A percentile compares a stretch with the other conserved stretches of the same genome.
Conservation (phyloP, 1,140 invertebrate species). For the Carcinoscorpius rotundicauda region DNA sequence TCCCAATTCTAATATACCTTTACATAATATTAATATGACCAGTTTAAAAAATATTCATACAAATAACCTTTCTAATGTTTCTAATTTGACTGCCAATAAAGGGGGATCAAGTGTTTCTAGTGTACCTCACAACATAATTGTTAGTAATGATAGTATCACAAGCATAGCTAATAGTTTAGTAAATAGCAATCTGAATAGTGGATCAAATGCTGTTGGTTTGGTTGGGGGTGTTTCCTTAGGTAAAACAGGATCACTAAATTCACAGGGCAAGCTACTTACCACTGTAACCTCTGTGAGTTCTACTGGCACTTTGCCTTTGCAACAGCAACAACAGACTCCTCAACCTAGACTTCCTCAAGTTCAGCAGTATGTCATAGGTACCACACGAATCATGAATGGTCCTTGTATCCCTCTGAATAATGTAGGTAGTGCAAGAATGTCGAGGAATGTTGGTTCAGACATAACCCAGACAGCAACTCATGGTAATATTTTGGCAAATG, state of each 20-base stretch:
- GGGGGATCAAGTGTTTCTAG: neutral
- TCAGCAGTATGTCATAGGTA: neutral
- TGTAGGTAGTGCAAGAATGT: no score
- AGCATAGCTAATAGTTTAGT: no score
- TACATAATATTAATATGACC: neutral
- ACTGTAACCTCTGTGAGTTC: neutral
- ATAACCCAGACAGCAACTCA: no score
- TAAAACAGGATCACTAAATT: no score
- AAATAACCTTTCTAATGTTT: neutral
- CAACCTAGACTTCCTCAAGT: neutral
- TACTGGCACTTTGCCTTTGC: neutral
- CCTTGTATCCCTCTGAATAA: neutral
- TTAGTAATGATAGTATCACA: no score
- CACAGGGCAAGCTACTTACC: no score
- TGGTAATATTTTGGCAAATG: no score
- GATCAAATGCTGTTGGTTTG: no score
- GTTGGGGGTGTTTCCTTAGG: no score
- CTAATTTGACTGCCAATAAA: neutral
- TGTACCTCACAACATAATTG: neutral
- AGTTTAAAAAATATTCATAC: neutral
- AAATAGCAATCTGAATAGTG: no score
- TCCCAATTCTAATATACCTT: neutral
- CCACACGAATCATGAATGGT: neutral
- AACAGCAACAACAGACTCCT: neutral
- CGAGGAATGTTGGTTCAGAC: no score